Evolutionary conservation across 2,797 vertebrate genomes (phyloP).

Genomic region (Karalla daura): DNA sequence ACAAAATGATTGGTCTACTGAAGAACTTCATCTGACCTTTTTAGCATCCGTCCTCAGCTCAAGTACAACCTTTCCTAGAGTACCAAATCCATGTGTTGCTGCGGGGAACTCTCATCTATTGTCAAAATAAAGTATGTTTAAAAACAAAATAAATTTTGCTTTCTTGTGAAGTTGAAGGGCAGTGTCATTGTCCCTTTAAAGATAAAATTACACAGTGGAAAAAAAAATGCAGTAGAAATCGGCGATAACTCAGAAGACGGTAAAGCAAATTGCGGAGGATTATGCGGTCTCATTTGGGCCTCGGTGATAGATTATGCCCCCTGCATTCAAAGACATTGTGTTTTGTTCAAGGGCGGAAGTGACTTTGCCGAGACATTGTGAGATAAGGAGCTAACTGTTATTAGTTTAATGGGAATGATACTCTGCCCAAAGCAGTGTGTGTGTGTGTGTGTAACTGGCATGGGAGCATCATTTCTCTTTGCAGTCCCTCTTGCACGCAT

Average conservation of each 20-base stretch:
- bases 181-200: constrained; percentile 8
- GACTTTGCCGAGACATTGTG: constrained; percentile 76
- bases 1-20: background rate
- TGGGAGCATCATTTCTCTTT: constrained; percentile 58
- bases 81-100: background rate
- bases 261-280: constrained; percentile 60
- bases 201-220: constrained; percentile 4
- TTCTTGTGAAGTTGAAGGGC: constrained; percentile 38
- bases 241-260: constrained; percentile 45
- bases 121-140: background rate
- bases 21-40: background rate
- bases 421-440: constrained; percentile 66
- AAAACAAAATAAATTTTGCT: constrained; percentile 5
- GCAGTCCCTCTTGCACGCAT: constrained; percentile 42
- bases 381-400: constrained; percentile 78
- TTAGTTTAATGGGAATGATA: constrained; percentile 76
- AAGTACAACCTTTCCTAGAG: background rate
- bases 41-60: background rate
- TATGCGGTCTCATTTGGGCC: constrained; percentile 57
- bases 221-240: constrained; percentile 31
- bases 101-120: background rate
- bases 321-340: constrained; percentile 63
- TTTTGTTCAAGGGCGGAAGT: constrained; percentile 76
- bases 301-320: constrained; percentile 65
- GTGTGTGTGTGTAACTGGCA: constrained; percentile 46